These are phyloP conservation scores for Sylvia atricapilla DNA, from an alignment of 2,113 vertebrate species.

Conservation along the genomic window DNA sequence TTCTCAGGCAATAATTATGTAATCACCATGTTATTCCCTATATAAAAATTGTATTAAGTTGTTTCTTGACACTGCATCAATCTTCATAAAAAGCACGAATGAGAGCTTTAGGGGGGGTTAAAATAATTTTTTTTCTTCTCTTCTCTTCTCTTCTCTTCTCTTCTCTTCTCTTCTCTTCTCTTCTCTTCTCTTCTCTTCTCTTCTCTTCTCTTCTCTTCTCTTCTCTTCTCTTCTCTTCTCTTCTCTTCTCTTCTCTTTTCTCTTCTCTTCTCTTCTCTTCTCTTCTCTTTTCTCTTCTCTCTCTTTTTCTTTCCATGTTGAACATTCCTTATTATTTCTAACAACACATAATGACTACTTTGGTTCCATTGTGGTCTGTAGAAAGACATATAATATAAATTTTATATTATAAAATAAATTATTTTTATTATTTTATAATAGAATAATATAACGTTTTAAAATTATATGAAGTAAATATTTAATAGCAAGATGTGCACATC, in stretches of 20 bases:
- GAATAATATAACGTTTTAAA: neutral
- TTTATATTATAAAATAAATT: neutral
- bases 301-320: neutral
- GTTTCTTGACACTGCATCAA: neutral
- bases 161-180: too few relatives aligned
- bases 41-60: neutral
- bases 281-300: neutral
- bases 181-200: neutral
- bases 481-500: neutral
- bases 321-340: neutral
- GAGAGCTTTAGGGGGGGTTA: neutral
- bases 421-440: neutral
- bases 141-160: neutral
- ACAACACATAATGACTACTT: neutral
- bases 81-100: conserved; percentile 4
- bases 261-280: neutral
- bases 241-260: neutral
- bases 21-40: conserved; percentile 7
- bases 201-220: neutral
- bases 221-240: too few relatives aligned
- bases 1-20: conserved; percentile 23
- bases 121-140: neutral
- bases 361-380: neutral
- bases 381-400: neutral
- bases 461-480: neutral